These are phyloP conservation scores for Leptura quadrifasciata DNA, from an alignment of 2,888 invertebrate species.

Conservation along the genomic window DNA sequence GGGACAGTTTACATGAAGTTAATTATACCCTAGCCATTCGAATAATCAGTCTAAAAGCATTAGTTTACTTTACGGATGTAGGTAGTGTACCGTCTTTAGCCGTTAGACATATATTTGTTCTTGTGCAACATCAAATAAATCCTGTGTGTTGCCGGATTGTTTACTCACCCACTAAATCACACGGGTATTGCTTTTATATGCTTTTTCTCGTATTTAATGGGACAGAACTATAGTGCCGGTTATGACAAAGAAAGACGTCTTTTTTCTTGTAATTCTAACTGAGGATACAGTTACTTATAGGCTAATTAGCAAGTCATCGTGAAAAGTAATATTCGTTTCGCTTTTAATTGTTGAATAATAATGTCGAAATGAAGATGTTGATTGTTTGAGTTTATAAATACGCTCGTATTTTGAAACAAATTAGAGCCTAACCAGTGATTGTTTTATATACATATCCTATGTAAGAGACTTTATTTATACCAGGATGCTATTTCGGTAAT, in stretches of 20 bases:
- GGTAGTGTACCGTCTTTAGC: neutral
- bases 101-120: slow-evolving; percentile 26
- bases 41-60: neutral
- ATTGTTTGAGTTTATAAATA: slow-evolving; percentile 15
- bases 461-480: no score
- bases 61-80: slow-evolving; percentile 1
- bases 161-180: slow-evolving; percentile 36
- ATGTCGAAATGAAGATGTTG: slow-evolving; percentile 22
- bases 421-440: neutral
- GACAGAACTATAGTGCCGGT: slow-evolving; percentile 16
- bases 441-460: neutral
- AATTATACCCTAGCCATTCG: neutral
- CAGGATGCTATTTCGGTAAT: no score
- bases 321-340: neutral
- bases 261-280: neutral
- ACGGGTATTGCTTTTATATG: slow-evolving; percentile 26
- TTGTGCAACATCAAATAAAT: slow-evolving; percentile 25
- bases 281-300: slow-evolving; percentile 5
- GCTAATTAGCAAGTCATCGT: slow-evolving; percentile 24
- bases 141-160: slow-evolving; percentile 25
- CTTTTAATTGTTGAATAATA: neutral
- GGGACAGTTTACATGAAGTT: neutral
- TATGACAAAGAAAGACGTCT: neutral
- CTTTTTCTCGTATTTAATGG: slow-evolving; percentile 13
- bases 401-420: neutral